Conservation (phyloP, 2,797 vertebrate genomes). For the Muraenolepis orangiensis region DNA sequence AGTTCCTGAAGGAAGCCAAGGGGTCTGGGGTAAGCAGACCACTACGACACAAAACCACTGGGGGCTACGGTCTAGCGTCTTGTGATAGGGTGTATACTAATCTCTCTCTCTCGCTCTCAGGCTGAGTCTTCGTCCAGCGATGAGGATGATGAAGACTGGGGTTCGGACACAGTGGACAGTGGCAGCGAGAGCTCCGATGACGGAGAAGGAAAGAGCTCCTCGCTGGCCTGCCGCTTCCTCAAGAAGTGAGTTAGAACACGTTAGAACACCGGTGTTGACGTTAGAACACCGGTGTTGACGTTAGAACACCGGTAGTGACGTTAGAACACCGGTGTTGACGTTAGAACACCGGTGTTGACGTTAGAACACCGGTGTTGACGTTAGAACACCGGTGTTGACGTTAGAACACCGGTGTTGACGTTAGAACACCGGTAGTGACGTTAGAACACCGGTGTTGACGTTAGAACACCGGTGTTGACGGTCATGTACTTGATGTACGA, state of each 20-base stretch:
- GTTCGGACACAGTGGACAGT: conserved; percentile 76
- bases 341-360: too few relatives aligned
- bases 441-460: too few relatives aligned
- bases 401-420: too few relatives aligned
- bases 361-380: too few relatives aligned
- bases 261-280: not conserved
- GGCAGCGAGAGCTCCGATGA: conserved; percentile 82
- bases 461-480: too few relatives aligned
- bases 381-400: too few relatives aligned
- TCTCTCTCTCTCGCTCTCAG: conserved; percentile 34
- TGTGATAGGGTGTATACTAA: not conserved
- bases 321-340: too few relatives aligned
- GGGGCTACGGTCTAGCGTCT: too few relatives aligned
- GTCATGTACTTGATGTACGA: too few relatives aligned
- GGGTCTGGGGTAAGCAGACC: conserved; percentile 72
- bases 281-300: not conserved
- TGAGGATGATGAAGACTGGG: conserved; percentile 85
- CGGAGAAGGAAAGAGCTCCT: conserved; percentile 75
- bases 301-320: too few relatives aligned
- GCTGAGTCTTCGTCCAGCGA: conserved; percentile 80
- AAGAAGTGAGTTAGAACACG: conserved; percentile 78
- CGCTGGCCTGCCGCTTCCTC: conserved; percentile 81
- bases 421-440: too few relatives aligned
- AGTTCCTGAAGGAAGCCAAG: conserved; percentile 78
- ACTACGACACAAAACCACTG: too few relatives aligned